Percentiles rank a stretch among this genome's conserved stretches.
Conservation (phyloP, 1,140 invertebrate genomes). For the Belonocnema kinseyi region DNA sequence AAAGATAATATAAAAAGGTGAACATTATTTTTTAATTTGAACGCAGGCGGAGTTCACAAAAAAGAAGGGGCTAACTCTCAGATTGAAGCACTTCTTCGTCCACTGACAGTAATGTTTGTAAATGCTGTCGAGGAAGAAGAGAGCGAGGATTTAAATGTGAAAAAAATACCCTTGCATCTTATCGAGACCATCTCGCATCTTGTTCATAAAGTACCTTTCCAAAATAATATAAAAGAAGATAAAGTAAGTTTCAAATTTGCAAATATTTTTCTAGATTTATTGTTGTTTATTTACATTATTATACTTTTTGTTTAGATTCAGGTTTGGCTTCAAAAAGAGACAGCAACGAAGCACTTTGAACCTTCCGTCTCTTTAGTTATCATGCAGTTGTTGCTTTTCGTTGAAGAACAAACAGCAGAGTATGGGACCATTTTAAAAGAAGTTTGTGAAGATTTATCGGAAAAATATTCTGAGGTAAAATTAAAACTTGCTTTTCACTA, state of each 20-base stretch:
- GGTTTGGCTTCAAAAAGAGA: constrained; percentile 66
- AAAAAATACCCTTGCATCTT: constrained; percentile 69
- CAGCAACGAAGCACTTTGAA: constrained; percentile 54
- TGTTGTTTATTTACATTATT: constrained; percentile 30
- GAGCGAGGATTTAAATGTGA: constrained; percentile 54
- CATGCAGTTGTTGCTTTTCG: constrained; percentile 59
- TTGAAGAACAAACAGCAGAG: constrained; percentile 64
- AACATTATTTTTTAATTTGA: not conserved
- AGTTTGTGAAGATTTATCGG: constrained; percentile 66
- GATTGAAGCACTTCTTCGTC: constrained; percentile 54
- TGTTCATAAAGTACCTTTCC: constrained; percentile 65
- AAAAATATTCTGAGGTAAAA: constrained; percentile 55
- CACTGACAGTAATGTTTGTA: constrained; percentile 56
- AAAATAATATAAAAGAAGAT: constrained; percentile 50
- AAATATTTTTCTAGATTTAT: no score
- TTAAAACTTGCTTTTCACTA: not conserved
- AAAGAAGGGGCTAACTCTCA: constrained; percentile 51
- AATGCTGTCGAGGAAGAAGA: constrained; percentile 58
- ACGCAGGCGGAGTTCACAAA: constrained; percentile 46
- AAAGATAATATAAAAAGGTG: no score
- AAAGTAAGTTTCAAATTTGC: constrained; percentile 46
- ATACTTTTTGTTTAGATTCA: constrained; percentile 60
- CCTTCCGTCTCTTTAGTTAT: constrained; percentile 55
- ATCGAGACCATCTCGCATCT: constrained; percentile 69
- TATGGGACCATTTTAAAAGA: constrained; percentile 63